Conservation (phyloP, 2,888 invertebrate genomes). For the Drosophila pseudotakahashii region DNA sequence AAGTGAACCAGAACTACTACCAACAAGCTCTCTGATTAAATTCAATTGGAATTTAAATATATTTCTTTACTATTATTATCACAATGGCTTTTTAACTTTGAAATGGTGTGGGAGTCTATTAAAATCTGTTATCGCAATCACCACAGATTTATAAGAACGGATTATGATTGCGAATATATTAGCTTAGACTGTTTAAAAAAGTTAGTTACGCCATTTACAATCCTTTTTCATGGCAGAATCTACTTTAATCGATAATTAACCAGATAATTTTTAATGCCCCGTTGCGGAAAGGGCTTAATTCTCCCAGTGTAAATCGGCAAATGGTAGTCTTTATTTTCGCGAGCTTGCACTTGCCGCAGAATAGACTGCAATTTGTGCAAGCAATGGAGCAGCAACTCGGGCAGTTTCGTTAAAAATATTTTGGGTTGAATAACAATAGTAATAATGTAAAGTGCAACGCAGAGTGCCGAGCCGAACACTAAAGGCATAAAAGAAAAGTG, state of each 20-base stretch:
- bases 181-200: too few relatives aligned
- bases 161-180: too few relatives aligned
- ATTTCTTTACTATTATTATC: too few relatives aligned
- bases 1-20: too few relatives aligned
- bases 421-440: conserved; percentile 77
- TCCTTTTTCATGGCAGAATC: neutral
- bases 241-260: neutral
- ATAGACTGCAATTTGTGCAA: conserved; percentile 78
- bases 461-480: conserved; percentile 43
- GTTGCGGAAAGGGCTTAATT: conserved; percentile 2
- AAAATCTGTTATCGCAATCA: too few relatives aligned
- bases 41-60: too few relatives aligned
- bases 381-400: conserved; percentile 81
- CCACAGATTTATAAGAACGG: too few relatives aligned
- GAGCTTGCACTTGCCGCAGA: conserved; percentile 62
- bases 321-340: conserved; percentile 36
- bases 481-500: conserved; percentile 66
- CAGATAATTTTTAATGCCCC: neutral
- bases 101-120: too few relatives aligned
- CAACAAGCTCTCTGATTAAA: too few relatives aligned
- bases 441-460: conserved; percentile 69
- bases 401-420: conserved; percentile 76
- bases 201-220: too few relatives aligned
- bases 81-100: too few relatives aligned
- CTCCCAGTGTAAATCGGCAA: conserved; percentile 29